phyloP scores from a whole-genome alignment of 2,113 vertebrate species.

The Hyperoodon ampullatus region DNA sequence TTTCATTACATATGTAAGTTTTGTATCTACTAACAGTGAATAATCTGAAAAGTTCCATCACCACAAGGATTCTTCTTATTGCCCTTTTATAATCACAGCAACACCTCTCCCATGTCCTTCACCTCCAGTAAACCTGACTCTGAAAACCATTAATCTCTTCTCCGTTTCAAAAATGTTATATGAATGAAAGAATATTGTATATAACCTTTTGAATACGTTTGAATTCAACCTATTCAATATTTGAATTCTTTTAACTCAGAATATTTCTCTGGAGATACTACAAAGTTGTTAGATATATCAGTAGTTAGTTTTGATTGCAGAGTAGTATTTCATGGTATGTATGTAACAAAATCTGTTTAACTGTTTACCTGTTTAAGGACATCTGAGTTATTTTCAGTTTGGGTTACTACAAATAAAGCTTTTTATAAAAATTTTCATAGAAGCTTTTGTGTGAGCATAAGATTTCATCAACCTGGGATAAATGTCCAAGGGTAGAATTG shows the following conservation, averaged over 20 bases:
- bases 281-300: background rate
- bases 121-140: background rate
- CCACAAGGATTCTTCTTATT: background rate
- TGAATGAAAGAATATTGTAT: background rate
- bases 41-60: background rate
- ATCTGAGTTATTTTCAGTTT: background rate
- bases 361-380: background rate
- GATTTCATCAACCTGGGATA: background rate
- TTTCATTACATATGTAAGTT: background rate
- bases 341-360: background rate
- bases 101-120: background rate
- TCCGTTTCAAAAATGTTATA: background rate
- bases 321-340: background rate
- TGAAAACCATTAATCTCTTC: background rate
- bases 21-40: background rate
- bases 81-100: background rate
- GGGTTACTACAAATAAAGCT: background rate
- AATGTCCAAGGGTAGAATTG: background rate
- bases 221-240: too few relatives aligned
- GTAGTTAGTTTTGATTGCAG: background rate
- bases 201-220: too few relatives aligned
- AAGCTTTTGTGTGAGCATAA: background rate
- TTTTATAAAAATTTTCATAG: background rate
- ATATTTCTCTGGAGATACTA: background rate
- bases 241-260: background rate